A percentile compares a stretch with the other conserved stretches of the same genome.
Evolutionary conservation across 2,797 vertebrate genomes (phyloP).

Genomic region (Myotis daubentonii): DNA sequence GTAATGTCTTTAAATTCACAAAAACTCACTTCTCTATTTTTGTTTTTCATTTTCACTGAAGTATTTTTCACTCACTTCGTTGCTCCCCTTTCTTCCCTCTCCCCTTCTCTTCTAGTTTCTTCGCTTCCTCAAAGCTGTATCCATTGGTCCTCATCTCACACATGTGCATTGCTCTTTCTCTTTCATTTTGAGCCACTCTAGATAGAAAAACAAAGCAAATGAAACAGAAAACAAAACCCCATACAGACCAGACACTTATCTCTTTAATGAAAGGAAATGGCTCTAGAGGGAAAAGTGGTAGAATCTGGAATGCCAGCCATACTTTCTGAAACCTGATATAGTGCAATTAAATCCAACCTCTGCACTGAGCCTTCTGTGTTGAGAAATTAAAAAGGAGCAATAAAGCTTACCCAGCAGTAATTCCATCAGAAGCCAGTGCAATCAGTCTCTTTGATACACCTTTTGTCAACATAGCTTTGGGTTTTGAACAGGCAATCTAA

Average conservation of each 20-base stretch:
- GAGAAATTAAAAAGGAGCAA: conserved; percentile 39
- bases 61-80: neutral
- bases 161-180: neutral
- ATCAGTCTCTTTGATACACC: neutral
- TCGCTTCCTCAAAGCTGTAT: neutral
- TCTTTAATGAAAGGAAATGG: conserved; percentile 64
- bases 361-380: neutral
- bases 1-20: neutral
- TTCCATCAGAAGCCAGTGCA: conserved; percentile 29
- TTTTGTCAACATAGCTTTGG: conserved; percentile 59
- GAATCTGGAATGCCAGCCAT: conserved; percentile 21
- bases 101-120: neutral
- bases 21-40: neutral
- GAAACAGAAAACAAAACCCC: neutral
- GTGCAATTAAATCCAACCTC: conserved; percentile 48
- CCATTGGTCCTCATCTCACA: neutral
- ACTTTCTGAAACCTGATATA: conserved; percentile 41
- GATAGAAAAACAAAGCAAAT: neutral
- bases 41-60: neutral
- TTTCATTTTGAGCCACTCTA: conserved; percentile 41
- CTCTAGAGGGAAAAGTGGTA: conserved; percentile 46
- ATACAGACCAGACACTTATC: neutral
- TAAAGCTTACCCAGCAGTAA: conserved; percentile 56
- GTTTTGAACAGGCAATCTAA: conserved; percentile 31
- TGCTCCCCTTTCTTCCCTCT: neutral